Evolutionary conservation across 2,113 vertebrate genomes (phyloP).

Genomic region (Nerophis lumbriciformis): DNA sequence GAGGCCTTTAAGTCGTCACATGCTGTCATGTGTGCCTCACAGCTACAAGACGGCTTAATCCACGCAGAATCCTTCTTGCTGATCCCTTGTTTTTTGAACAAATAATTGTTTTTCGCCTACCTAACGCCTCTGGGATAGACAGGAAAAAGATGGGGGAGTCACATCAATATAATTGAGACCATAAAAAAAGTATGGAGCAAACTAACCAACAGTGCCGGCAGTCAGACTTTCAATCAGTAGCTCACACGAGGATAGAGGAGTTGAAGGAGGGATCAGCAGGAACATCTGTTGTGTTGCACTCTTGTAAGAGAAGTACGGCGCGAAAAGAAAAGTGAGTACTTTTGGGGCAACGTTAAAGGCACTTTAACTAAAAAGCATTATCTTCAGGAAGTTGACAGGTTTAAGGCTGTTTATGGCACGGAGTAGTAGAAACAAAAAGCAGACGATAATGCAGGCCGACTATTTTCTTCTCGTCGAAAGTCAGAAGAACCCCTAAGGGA

Average conservation of each 20-base stretch:
- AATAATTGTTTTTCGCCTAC: constrained; percentile 43
- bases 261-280: constrained; percentile 11
- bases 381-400: not conserved
- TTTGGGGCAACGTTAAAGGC: not conserved
- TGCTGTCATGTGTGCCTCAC: constrained; percentile 16
- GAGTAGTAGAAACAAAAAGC: not conserved
- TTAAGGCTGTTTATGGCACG: not conserved
- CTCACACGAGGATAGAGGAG: constrained; percentile 5
- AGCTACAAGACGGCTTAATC: constrained; percentile 29
- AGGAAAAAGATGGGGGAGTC: constrained; percentile 5
- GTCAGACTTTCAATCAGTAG: constrained; percentile 16
- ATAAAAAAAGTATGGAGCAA: constrained; percentile 24
- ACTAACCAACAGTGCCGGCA: constrained; percentile 7
- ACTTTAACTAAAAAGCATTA: not conserved
- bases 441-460: not conserved
- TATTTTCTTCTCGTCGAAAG: not conserved
- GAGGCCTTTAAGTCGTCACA: constrained; percentile 12
- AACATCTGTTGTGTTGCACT: not conserved
- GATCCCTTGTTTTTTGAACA: constrained; percentile 44
- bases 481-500: not conserved
- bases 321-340: not conserved
- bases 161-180: constrained; percentile 26
- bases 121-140: constrained; percentile 13
- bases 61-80: constrained; percentile 26
- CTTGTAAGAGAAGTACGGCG: not conserved